A percentile compares a stretch with the other conserved stretches of the same genome.
These are phyloP conservation scores for Malthinus flaveolus DNA, from an alignment of 2,888 invertebrate species.

Conservation along the genomic window DNA sequence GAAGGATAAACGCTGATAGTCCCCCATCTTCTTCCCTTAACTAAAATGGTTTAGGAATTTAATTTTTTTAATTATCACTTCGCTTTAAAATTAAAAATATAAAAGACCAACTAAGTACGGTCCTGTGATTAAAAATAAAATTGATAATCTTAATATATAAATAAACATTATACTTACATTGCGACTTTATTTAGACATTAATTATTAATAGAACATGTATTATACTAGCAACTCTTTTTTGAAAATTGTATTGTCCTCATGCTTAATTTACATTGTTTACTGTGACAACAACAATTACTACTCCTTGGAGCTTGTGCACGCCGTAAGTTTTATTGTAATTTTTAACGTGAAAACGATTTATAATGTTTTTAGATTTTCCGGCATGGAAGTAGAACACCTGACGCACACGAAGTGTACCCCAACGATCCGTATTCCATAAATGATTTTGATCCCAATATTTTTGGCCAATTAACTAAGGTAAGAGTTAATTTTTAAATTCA, in stretches of 20 bases:
- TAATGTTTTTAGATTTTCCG: not conserved
- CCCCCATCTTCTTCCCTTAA: too few relatives aligned
- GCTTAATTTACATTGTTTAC: not conserved
- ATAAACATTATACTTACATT: too few relatives aligned
- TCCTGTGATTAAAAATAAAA: too few relatives aligned
- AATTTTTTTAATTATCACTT: too few relatives aligned
- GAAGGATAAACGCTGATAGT: too few relatives aligned
- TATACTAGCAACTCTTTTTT: too few relatives aligned
- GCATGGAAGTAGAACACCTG: conserved; percentile 60
- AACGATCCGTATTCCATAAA: conserved; percentile 66
- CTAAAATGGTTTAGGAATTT: too few relatives aligned
- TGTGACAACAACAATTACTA: not conserved
- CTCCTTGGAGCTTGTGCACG: not conserved
- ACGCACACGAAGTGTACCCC: conserved; percentile 61
- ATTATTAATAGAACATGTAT: not conserved
- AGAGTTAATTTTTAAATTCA: conserved; percentile 33
- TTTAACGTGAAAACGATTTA: not conserved
- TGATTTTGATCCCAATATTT: conserved; percentile 68
- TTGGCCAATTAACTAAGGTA: conserved; percentile 74
- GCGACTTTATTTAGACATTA: too few relatives aligned
- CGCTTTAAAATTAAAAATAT: too few relatives aligned
- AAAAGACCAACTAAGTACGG: too few relatives aligned
- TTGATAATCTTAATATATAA: too few relatives aligned
- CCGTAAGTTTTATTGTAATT: not conserved
- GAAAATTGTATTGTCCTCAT: too few relatives aligned